A percentile compares a stretch with the other conserved stretches of the same genome.
Evolutionary conservation across 2,113 vertebrate species (phyloP).

Genomic region (Alethe diademata): DNA sequence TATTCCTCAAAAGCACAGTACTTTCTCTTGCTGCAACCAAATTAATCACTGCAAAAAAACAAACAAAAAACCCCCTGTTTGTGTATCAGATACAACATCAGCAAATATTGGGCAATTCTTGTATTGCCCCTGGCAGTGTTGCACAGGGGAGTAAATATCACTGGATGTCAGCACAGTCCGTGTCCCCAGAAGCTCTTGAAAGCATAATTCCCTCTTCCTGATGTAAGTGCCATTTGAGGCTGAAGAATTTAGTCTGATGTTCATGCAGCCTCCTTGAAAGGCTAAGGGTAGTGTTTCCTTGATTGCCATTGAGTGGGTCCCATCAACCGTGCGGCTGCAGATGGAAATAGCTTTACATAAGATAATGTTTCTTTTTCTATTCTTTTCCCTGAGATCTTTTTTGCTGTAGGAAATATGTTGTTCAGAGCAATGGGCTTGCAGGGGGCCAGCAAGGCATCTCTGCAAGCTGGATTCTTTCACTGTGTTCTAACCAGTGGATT

Average conservation of each 20-base stretch:
- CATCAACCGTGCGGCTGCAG: not conserved
- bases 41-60: not conserved
- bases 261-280: not conserved
- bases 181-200: not conserved
- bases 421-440: not conserved
- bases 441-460: not conserved
- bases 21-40: not conserved
- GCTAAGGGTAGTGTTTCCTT: not conserved
- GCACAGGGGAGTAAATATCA: not conserved
- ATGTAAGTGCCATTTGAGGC: not conserved
- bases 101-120: not conserved
- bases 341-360: not conserved
- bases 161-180: not conserved
- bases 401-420: not conserved
- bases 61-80: not conserved
- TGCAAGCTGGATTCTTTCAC: constrained; percentile 23
- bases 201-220: not conserved
- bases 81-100: not conserved
- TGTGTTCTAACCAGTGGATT: not conserved
- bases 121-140: not conserved
- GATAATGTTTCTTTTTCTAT: not conserved
- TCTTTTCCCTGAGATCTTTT: not conserved
- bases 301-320: not conserved
- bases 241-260: not conserved
- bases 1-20: not conserved